phyloP scores from a whole-genome alignment of 2,113 vertebrate genomes.

The Corynorhinus townsendii region DNA sequence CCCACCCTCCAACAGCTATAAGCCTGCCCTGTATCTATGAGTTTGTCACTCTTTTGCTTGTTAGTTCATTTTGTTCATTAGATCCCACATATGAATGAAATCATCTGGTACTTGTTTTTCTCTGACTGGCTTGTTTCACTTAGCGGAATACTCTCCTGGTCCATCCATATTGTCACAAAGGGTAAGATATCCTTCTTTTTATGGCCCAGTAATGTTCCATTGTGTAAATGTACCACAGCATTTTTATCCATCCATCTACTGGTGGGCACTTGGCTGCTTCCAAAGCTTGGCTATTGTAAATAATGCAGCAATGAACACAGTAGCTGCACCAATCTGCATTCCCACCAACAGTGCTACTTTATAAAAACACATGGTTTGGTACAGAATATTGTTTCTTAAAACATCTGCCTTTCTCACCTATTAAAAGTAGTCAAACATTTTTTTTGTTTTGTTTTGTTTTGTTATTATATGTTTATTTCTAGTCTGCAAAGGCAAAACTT shows the following conservation, averaged over 20 bases:
- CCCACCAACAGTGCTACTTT: neutral
- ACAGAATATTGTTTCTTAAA: slow-evolving; percentile 10
- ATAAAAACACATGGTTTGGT: slow-evolving; percentile 32
- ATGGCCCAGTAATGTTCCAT: neutral
- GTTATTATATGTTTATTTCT: no score
- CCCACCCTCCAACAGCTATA: neutral
- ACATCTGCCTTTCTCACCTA: neutral
- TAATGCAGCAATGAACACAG: neutral
- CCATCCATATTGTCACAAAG: neutral
- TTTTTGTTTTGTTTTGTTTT: no score
- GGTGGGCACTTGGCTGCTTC: neutral
- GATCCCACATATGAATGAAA: neutral
- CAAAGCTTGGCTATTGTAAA: neutral
- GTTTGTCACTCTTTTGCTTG: neutral
- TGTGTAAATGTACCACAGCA: neutral
- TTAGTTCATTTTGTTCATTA: neutral
- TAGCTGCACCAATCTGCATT: neutral
- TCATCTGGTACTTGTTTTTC: neutral
- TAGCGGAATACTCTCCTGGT: neutral
- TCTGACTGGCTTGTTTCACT: neutral
- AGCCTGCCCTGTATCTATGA: neutral
- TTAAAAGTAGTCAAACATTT: slow-evolving; percentile 32
- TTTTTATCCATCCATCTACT: neutral
- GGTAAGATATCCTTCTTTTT: neutral
- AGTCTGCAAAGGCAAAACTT: no score